Evolutionary conservation across 2,797 vertebrate species (phyloP).

Genomic region (Diplodus sargus): DNA sequence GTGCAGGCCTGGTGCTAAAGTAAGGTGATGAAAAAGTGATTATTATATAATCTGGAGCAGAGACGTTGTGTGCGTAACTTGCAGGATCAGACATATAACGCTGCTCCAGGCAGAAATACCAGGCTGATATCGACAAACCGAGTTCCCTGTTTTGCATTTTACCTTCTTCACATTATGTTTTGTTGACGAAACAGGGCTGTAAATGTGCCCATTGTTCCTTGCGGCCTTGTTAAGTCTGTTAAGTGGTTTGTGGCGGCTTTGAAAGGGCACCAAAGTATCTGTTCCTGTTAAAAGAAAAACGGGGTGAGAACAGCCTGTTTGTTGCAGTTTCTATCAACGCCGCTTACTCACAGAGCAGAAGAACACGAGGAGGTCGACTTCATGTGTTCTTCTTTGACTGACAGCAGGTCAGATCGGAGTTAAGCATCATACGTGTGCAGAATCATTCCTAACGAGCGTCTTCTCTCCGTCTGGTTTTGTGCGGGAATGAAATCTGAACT

Average conservation of each 20-base stretch:
- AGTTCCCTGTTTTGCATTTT: background rate
- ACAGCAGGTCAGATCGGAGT: background rate
- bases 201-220: slow-evolving; percentile 1
- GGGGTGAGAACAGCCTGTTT: background rate
- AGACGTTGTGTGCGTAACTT: background rate
- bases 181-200: slow-evolving; percentile 4
- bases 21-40: too few species aligned
- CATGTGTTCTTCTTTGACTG: background rate
- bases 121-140: background rate
- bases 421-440: background rate
- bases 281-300: background rate
- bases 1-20: too few species aligned
- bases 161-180: background rate
- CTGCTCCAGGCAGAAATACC: background rate
- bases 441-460: background rate
- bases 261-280: background rate
- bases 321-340: background rate
- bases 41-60: too few species aligned
- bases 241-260: background rate
- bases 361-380: background rate
- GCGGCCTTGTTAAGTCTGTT: background rate
- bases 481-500: slow-evolving; percentile 32
- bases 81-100: background rate
- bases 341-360: background rate
- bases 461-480: slow-evolving; percentile 1